Conservation (phyloP, 2,113 vertebrate species). For the Prolemur simus region DNA sequence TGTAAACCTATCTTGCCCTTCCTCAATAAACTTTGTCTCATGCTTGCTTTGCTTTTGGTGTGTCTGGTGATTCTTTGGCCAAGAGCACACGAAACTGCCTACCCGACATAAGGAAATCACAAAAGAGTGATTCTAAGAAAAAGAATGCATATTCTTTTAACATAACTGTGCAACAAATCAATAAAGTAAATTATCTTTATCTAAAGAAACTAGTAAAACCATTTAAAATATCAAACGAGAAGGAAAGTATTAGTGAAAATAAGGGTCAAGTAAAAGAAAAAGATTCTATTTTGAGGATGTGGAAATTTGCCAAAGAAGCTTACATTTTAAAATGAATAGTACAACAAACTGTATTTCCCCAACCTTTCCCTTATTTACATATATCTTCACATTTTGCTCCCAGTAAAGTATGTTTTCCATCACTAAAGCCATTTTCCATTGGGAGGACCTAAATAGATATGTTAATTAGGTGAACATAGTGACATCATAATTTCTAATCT, state of each 20-base stretch:
- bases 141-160: background rate
- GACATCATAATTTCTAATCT: background rate
- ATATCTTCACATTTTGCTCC: background rate
- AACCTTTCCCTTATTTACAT: background rate
- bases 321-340: background rate
- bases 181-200: background rate
- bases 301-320: background rate
- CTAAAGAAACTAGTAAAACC: background rate
- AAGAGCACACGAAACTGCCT: too few relatives aligned
- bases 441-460: background rate
- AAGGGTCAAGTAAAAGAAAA: background rate
- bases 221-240: background rate
- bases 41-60: too few relatives aligned
- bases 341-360: background rate
- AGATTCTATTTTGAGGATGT: background rate
- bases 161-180: background rate
- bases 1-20: too few relatives aligned
- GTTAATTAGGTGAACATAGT: background rate
- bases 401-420: background rate
- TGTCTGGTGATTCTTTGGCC: too few relatives aligned
- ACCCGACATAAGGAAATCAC: background rate
- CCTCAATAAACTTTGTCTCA: too few relatives aligned
- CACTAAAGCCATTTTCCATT: background rate
- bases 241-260: background rate
- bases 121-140: background rate